phyloP scores from a whole-genome alignment of 1,140 invertebrate genomes.

The Bombus superbus region DNA sequence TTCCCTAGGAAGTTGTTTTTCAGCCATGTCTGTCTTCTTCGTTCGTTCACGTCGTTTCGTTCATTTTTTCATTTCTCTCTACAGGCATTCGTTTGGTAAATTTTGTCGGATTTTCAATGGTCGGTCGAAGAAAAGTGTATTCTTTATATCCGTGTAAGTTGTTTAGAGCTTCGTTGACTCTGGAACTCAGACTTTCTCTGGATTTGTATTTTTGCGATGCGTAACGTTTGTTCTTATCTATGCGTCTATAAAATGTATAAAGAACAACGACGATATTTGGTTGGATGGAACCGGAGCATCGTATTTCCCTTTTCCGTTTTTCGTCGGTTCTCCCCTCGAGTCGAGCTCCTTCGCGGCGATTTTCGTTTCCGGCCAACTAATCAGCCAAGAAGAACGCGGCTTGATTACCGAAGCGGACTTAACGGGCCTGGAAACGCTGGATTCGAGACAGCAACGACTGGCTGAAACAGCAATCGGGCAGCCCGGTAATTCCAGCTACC shows the following conservation, averaged over 20 bases:
- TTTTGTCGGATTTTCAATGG: no score
- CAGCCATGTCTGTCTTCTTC: not conserved
- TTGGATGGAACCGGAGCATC: no score
- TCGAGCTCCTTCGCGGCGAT: constrained; percentile 27
- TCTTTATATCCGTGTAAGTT: no score
- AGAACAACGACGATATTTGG: no score
- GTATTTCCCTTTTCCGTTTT: not conserved
- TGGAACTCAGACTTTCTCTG: no score
- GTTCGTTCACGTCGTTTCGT: not conserved
- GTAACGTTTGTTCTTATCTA: no score
- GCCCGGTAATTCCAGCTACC: constrained; percentile 59
- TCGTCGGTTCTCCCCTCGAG: not conserved
- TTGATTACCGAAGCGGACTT: constrained; percentile 66
- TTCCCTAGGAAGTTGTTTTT: not conserved
- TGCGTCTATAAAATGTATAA: no score
- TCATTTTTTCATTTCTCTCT: not conserved
- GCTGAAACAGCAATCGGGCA: constrained; percentile 27
- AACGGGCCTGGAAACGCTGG: constrained; percentile 51
- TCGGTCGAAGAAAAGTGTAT: no score
- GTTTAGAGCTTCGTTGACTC: no score
- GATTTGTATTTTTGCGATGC: no score
- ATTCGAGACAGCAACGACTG: constrained; percentile 39
- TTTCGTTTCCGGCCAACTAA: constrained; percentile 70
- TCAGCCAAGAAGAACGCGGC: constrained; percentile 63
- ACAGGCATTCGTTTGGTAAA: no score